Evolutionary conservation across 2,797 vertebrate genomes (phyloP).

Genomic region (Hippopotamyrus pictus): DNA sequence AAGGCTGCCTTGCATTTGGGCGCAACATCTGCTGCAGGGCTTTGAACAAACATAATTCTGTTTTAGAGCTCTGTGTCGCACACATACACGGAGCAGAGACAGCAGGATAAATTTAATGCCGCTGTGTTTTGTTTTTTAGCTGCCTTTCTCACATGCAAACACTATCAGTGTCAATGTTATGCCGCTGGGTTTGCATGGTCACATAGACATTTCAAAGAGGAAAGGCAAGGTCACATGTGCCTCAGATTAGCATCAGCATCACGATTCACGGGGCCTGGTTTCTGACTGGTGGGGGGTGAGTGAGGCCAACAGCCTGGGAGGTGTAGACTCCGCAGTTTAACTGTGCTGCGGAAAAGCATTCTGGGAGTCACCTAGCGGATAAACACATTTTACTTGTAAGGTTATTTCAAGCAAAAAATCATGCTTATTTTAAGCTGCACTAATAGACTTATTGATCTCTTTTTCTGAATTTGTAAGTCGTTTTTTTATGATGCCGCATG

Average conservation of each 20-base stretch:
- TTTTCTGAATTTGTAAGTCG: not conserved
- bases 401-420: not conserved
- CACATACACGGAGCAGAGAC: not conserved
- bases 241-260: not conserved
- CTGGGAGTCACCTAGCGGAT: not conserved
- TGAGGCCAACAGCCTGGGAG: not conserved
- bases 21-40: not conserved
- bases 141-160: not conserved
- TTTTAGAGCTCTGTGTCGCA: not conserved
- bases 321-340: not conserved
- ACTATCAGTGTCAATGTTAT: not conserved
- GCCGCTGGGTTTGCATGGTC: not conserved
- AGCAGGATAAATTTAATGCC: not conserved
- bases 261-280: not conserved
- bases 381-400: not conserved
- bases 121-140: not conserved
- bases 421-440: not conserved
- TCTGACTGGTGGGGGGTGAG: not conserved
- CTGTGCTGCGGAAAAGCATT: not conserved
- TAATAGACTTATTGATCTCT: not conserved
- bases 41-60: not conserved
- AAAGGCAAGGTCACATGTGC: not conserved
- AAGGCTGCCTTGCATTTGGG: not conserved
- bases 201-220: not conserved
- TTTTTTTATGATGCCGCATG: not conserved